Base-by-base conservation (phyloP, 2,797 vertebrate genomes). In the Taenioides sp. region DNA sequence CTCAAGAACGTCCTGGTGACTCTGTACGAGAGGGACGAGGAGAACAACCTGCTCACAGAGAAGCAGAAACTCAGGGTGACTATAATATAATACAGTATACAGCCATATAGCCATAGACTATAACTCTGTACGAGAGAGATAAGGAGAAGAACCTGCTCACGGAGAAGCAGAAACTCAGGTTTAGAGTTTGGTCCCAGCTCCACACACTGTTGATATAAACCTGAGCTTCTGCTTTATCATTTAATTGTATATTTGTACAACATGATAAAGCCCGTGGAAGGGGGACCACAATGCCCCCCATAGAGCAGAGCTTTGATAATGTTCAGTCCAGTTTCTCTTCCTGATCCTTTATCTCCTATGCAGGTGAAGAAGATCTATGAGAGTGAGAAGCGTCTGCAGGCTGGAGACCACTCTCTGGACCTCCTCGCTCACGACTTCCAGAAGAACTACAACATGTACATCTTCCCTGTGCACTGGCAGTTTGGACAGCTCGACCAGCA, bases 401-500 rank as follows among this genome's bases (percentile, higher is more conserved):
- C 96, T 0, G 98, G 98, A 0, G 95, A 97, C 0, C 97, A 99
- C 89, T 92, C 97, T 0, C 86, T 98, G 93, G 98, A 99, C 90
- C 95, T 99, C 81, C 92, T 99, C 90, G 96, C 95, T 47, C 93
- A 95, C 0, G 98, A 99, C 94, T 99, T 99, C 9, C 93, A 98
- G 88, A 99, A 99, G 95, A 99, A 99, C 93, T 99, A 99, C 95
- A 97, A 99, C 89, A 99, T 99, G 98, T 99, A 98, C 93, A 95
- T 99, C 94, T 99, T 97, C 95, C 98, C 98, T 0, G 98, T 99
- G 70, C 98, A 99, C 92, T 99, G 98, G 98, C 98, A 99, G 91
- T 99, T 99, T 0, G 97, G 96, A 47, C 97, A 98, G 94, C 96
- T 99, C 47, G 98, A 99, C 91, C 96, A 97, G 92, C 97, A 98